Evolutionary conservation across 2,797 vertebrate species (phyloP), one percentile per base, ranked within the genome.

Genomic region (Bucorvus abyssinicus): DNA sequence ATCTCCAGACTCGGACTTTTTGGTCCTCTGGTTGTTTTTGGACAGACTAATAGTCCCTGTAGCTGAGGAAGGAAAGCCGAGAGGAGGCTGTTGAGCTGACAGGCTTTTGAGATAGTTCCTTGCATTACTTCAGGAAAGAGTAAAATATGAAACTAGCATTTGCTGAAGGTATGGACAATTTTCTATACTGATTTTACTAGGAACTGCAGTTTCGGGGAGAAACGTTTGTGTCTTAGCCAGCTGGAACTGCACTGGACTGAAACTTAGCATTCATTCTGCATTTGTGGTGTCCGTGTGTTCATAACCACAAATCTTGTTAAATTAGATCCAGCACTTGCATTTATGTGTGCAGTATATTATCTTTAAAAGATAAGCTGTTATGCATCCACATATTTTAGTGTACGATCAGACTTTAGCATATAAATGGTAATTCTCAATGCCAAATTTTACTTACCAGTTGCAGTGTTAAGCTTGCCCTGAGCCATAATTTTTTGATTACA

Each of bases 361-460:
- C 81, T 97, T 97, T 96, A 96, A 96, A 96, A 97, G 94, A 91
- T 96, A 97, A 97, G 90, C 95, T 97, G 94, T 93, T 93, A 79
- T 47, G 60, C 79, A 96, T 93, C 78, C 91, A 71, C 55, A 38
- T 94, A 80, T 96, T 94, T 93, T 92, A 95, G 73, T 70, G 76
- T 76, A 52, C 40, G 71, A 69, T 90, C 76, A 95, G 80, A 61
- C 44, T 90, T 91, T 38, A 86, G 88, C 89, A 77, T 84, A 89
- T 96, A 96, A 96, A 93, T 95, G 89, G 89, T 93, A 87, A 95
- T 92, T 71, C 74, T 89, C 34, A 63, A 36, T 94, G 93, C 96
- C 96, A 97, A 89, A 92, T 93, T 93, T 95, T 95, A 61, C 69
- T 89, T 80, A 95, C 57, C 59, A 19, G 84, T 97, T 97, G 89